Conservation (phyloP, 2,113 vertebrate genomes). For the Leiothrix lutea region DNA sequence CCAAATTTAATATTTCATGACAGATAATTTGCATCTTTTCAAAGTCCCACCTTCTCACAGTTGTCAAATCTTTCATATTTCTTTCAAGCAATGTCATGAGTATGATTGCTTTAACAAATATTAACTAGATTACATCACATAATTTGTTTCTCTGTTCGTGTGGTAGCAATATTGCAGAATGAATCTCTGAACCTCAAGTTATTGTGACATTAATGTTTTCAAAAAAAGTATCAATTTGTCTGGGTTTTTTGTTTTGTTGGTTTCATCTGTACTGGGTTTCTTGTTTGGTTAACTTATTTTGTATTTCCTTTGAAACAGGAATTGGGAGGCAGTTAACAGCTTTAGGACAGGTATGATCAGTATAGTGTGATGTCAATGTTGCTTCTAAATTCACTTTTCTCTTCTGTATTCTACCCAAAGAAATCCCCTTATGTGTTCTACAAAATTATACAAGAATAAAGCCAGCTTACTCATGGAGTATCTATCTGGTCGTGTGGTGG, state of each 20-base stretch:
- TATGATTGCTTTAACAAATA: not conserved
- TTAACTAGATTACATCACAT: not conserved
- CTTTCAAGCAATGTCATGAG: not conserved
- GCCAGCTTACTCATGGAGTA: not conserved
- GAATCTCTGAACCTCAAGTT: not conserved
- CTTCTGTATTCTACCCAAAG: not conserved
- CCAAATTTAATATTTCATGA: not conserved
- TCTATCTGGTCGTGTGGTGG: not conserved
- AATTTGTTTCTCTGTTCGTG: not conserved
- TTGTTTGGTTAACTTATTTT: not conserved
- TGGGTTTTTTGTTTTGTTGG: not conserved
- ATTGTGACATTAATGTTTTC: not conserved
- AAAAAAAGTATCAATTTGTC: not conserved
- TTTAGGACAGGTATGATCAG: not conserved
- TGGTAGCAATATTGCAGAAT: not conserved
- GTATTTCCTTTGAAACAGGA: not conserved
- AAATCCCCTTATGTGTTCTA: not conserved
- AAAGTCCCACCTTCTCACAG: not conserved
- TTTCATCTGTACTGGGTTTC: not conserved
- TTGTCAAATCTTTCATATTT: not conserved
- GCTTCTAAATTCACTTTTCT: not conserved
- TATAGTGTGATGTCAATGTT: not conserved
- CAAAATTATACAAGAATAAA: not conserved
- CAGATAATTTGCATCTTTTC: not conserved
- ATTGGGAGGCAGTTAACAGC: not conserved